Evolutionary conservation across 2,113 vertebrate species (phyloP).

Genomic region (Leiothrix lutea): DNA sequence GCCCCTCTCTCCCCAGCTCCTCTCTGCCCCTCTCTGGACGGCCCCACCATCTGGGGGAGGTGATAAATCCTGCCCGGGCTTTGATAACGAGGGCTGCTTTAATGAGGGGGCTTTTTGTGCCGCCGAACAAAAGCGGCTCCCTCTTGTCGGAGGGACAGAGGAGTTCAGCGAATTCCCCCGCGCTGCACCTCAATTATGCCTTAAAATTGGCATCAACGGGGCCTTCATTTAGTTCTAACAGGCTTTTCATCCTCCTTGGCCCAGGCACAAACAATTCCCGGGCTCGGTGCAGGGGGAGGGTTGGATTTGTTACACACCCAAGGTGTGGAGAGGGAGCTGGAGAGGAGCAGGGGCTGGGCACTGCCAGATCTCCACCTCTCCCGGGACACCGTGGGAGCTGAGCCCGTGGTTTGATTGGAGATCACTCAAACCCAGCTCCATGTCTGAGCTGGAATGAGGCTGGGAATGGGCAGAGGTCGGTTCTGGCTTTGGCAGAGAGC

Average conservation of each 20-base stretch:
- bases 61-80: background rate
- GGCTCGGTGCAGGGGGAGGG: background rate
- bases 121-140: background rate
- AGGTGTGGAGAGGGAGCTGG: background rate
- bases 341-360: background rate
- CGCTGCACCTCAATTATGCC: slow-evolving; percentile 17
- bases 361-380: fast-evolving
- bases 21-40: background rate
- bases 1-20: background rate
- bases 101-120: slow-evolving; percentile 24
- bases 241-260: slow-evolving; percentile 48
- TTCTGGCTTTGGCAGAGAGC: background rate
- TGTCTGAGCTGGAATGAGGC: background rate
- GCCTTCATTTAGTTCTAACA: slow-evolving; percentile 1
- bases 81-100: background rate
- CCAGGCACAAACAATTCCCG: slow-evolving; percentile 8
- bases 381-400: fast-evolving
- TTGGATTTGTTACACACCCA: background rate
- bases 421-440: background rate
- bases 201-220: slow-evolving; percentile 9
- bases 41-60: background rate
- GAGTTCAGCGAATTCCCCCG: slow-evolving; percentile 39
- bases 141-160: background rate
- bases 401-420: background rate
- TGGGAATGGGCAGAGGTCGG: fast-evolving